phyloP scores from a whole-genome alignment of 2,888 invertebrate genomes.

The Conus canariensis region DNA sequence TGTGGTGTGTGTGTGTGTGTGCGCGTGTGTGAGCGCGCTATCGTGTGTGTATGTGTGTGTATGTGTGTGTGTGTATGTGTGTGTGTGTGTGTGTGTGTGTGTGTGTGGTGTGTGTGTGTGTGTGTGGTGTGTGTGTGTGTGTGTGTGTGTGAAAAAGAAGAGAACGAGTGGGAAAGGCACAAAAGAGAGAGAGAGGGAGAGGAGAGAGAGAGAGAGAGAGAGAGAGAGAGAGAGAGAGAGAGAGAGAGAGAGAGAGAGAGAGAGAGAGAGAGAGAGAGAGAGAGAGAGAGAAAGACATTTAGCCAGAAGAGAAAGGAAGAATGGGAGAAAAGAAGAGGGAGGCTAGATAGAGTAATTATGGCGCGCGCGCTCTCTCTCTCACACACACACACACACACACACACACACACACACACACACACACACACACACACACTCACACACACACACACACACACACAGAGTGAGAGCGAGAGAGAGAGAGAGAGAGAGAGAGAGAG shows the following conservation, averaged over 20 bases:
- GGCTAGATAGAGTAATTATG: not conserved
- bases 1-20: too few species aligned
- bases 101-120: too few species aligned
- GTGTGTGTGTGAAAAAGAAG: not conserved
- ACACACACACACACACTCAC: not conserved
- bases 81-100: too few species aligned
- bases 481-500: not conserved
- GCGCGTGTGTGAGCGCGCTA: too few species aligned
- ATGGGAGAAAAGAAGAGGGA: not conserved
- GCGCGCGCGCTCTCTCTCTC: too few species aligned
- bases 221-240: not conserved
- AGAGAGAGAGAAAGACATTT: not conserved
- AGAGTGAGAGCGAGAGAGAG: not conserved
- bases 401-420: not conserved
- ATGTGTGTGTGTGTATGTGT: too few species aligned
- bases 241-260: not conserved
- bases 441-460: too few species aligned
- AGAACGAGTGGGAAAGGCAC: not conserved
- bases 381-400: too few species aligned
- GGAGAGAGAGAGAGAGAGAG: not conserved
- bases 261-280: not conserved
- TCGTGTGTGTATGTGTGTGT: too few species aligned
- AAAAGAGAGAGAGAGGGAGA: not conserved
- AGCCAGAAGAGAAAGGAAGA: conserved; percentile 12
- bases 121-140: too few species aligned